Base-by-base conservation (phyloP, 2,888 invertebrate genomes). In the Meandrusa payeni region DNA sequence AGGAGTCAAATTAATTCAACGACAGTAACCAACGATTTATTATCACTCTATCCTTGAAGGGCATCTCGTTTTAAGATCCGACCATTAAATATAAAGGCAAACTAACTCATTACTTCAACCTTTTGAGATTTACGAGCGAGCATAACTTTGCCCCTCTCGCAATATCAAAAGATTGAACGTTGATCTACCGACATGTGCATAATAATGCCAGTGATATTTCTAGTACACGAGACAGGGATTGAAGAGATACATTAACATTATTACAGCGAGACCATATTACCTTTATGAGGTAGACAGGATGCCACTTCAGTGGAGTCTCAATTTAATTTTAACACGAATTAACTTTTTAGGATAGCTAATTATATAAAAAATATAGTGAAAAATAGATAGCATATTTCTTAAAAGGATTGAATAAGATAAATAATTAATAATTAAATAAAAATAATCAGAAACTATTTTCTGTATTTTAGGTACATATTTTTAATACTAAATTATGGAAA, bases 1-100 rank as follows among this genome's bases (percentile, higher is more conserved):
- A 67, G 55, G 59, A 50, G 60, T 55, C 59, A 65, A 70, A 73
- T 71, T 66, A 65, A 70, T 69, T 68, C 61, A 59, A 65, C 62
- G 68, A 69, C 71, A 76, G 70, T 69, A 64, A 60, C 55, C 46
- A 44, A 50, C 33, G 13, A 40, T 28, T 40, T 29, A 28, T 24
- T 27, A 32, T 28, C 9, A 9, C 27, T 28, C 12, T 5, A 12
- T 15, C 28, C 38, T 32, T 26, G 5, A 20, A 5, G 26, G 32
- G 22, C 23, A 34, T 27, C 22, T 28, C 12, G 26, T 45, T 40
- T 32, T 23, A 20, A 37, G 29, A 31, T 23, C 29, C 19, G 5
- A 20, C 31, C n/a, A 42, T 42, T 37, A 37, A 37, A 37, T 37
- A 37, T 36, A 42, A 37, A 29, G 31, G 17, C 29, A 29, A 37